Evolutionary conservation across 2,113 vertebrate genomes (phyloP).

Genomic region (Laticauda colubrina): DNA sequence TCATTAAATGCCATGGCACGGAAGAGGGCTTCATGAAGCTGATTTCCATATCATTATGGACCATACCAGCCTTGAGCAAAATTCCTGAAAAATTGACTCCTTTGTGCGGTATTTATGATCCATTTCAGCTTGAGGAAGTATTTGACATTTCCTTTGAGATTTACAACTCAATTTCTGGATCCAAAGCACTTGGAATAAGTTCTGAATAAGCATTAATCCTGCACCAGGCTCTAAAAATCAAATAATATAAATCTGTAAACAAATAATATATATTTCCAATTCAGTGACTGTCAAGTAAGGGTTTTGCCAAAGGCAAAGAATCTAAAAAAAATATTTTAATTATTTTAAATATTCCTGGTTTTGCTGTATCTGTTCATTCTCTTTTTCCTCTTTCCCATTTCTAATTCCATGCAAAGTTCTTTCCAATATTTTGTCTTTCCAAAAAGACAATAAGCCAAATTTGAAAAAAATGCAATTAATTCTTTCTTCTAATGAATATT

Average conservation of each 20-base stretch:
- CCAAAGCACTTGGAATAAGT: constrained; percentile 28
- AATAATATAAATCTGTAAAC: constrained; percentile 29
- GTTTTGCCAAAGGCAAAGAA: constrained; percentile 17
- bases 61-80: constrained; percentile 27
- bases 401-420: background rate
- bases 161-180: constrained; percentile 34
- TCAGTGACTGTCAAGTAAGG: background rate
- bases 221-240: constrained; percentile 22
- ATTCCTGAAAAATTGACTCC: constrained; percentile 5
- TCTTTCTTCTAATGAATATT: background rate
- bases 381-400: background rate
- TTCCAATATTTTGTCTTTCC: background rate
- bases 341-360: background rate
- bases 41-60: background rate
- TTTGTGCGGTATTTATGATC: constrained; percentile 31
- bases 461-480: background rate
- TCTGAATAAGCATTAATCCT: constrained; percentile 39
- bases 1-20: background rate
- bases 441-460: background rate
- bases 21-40: background rate
- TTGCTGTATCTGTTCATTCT: background rate
- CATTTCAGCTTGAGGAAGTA: constrained; percentile 27
- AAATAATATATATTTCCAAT: constrained; percentile 36
- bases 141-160: constrained; percentile 25
- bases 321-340: background rate